A percentile compares a stretch with the other conserved stretches of the same genome.
Evolutionary conservation across 1,140 invertebrate genomes (phyloP).

Genomic region (Phymastichus coffea): DNA sequence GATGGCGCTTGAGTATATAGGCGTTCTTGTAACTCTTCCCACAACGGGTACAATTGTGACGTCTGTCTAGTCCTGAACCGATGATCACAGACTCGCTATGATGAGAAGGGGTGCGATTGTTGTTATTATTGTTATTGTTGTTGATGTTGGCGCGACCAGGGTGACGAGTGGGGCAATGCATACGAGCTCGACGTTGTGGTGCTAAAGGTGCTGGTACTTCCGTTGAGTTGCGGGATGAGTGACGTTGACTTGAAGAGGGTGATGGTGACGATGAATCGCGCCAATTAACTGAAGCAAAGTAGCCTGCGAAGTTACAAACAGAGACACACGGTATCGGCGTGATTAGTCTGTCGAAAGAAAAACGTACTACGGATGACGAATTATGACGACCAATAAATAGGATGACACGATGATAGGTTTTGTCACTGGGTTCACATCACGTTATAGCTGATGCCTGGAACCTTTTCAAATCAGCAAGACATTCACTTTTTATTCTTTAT

Average conservation of each 20-base stretch:
- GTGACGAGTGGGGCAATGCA: constrained; percentile 47
- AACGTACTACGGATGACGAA: not conserved
- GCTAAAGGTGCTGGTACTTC: constrained; percentile 44
- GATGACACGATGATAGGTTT: not conserved
- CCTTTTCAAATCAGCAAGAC: too few species aligned
- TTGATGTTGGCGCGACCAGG: not conserved
- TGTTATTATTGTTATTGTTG: constrained; percentile 38
- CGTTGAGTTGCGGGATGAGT: constrained; percentile 15
- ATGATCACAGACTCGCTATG: not conserved
- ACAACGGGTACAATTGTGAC: constrained; percentile 54
- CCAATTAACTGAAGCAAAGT: constrained; percentile 50
- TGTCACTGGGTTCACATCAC: not conserved
- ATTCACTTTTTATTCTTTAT: too few species aligned
- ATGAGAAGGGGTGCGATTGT: constrained; percentile 26
- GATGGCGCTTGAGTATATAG: constrained; percentile 55
- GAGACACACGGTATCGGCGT: constrained; percentile 1
- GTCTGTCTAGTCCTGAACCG: constrained; percentile 42
- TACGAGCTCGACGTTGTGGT: constrained; percentile 47
- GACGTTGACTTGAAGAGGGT: too few species aligned
- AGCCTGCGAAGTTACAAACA: constrained; percentile 43
- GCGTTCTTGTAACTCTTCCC: constrained; percentile 56
- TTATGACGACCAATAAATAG: not conserved
- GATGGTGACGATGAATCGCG: constrained; percentile 30
- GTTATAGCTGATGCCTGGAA: not conserved
- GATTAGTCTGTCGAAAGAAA: constrained; percentile 1